Base-by-base conservation (phyloP, 1,140 invertebrate genomes). In the Dendrolimus punctatus region DNA sequence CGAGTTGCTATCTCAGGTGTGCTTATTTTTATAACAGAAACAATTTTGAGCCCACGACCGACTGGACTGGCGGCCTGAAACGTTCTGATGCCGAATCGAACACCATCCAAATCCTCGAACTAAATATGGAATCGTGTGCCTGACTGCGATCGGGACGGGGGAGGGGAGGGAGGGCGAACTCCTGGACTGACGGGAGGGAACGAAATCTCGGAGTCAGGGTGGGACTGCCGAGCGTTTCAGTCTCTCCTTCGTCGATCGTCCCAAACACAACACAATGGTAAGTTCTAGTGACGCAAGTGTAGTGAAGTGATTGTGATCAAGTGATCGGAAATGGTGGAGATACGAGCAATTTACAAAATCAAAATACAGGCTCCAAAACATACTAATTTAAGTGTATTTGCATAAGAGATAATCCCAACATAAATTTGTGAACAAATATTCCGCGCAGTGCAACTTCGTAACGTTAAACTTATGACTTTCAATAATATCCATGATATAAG, bases 201-300 rank as follows among this genome's bases (percentile, higher is more conserved):
- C 71, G 61, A 60, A 56, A 69, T 52, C 68, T 81, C 76, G 78
- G 81, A 85, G 82, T 83, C 78, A 77, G 82, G 82, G 80, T 80
- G 82, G 78, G 80, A 81, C 80, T 82, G 72, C 78, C 79, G 74
- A 80, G 58, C 73, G 72, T 73, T 73, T 68, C 80, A 83, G 80
- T 85, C 82, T 78, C 78, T 81, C 76, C 76, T 78, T 76, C 73
- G 72, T 78, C 74, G 73, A 71, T 71, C 60, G 62, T 64, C 71
- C 73, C 80, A 77, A 68, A 78, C 71, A 76, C 69, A 76, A 67
- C 76, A 80, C 68, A 79, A 85, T 85, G 82, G 82, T 85, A 78
- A 85, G 82, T 85, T 53, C 65, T 64, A 66, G 70, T 74, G 72
- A 58, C 52, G 54, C 48, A 48, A 73, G 67, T 75, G 68, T 47